These are phyloP conservation scores for Agrypnus murinus DNA, from an alignment of 2,888 invertebrate species.

Conservation along the genomic window DNA sequence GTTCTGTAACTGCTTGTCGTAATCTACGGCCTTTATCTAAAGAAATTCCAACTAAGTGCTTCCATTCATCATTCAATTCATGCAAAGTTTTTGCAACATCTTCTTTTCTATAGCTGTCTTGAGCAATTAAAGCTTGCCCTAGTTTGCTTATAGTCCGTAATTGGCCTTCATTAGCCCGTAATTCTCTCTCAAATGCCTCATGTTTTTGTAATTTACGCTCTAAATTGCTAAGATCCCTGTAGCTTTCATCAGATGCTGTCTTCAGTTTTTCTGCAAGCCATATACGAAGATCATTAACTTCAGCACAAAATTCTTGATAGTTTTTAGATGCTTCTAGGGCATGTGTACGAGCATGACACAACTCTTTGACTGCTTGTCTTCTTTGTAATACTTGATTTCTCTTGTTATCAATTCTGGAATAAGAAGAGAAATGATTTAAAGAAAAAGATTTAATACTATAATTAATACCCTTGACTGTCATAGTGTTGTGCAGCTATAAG, in stretches of 20 bases:
- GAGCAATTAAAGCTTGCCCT: conserved; percentile 82
- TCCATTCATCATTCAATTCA: conserved; percentile 86
- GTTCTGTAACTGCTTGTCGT: conserved; percentile 91
- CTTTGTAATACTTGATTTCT: conserved; percentile 84
- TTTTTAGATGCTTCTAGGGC: conserved; percentile 88
- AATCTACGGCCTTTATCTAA: conserved; percentile 81
- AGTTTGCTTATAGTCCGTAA: conserved; percentile 89
- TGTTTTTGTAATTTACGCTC: conserved; percentile 96
- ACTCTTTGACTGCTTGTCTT: conserved; percentile 83
- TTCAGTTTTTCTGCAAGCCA: conserved; percentile 96
- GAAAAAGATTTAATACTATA: conserved; percentile 1
- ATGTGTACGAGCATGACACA: conserved; percentile 83
- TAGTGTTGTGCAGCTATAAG: conserved; percentile 87
- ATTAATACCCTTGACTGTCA: conserved; percentile 84
- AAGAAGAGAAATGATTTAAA: conserved; percentile 7
- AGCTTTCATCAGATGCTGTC: conserved; percentile 94
- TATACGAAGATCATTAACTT: conserved; percentile 90
- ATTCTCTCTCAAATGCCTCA: conserved; percentile 96
- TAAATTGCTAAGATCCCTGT: conserved; percentile 90
- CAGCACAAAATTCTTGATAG: conserved; percentile 94
- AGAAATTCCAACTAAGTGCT: conserved; percentile 80
- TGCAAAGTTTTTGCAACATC: conserved; percentile 81
- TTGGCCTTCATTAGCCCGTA: conserved; percentile 95
- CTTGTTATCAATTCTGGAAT: conserved; percentile 79
- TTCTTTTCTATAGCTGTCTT: conserved; percentile 81